phyloP scores from a whole-genome alignment of 2,888 invertebrate species.

The Ornithoptera alexandrae region DNA sequence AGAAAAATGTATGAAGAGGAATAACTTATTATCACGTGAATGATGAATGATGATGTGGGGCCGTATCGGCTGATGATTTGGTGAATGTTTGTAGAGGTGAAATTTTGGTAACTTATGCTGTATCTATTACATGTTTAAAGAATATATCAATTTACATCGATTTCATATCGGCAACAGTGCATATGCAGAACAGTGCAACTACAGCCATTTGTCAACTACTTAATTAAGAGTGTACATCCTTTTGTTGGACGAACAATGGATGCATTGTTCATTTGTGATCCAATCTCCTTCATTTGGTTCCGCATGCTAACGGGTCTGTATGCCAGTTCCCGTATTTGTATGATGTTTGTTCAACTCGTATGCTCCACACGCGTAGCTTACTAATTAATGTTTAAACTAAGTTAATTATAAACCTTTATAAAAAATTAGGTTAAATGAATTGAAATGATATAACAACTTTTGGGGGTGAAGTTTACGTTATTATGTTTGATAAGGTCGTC shows the following conservation, averaged over 20 bases:
- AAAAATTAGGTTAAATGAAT: too few species aligned
- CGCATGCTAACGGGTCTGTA: conserved; percentile 9
- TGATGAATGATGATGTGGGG: too few species aligned
- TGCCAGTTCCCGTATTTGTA: conserved; percentile 1
- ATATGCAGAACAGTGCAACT: conserved; percentile 6
- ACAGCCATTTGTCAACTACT: conserved; percentile 24
- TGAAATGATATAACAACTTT: too few species aligned
- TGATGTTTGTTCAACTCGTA: not conserved
- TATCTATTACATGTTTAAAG: not conserved
- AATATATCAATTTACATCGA: not conserved
- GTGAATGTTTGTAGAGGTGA: too few species aligned
- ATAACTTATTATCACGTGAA: too few species aligned
- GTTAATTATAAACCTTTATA: not conserved
- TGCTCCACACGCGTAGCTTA: not conserved
- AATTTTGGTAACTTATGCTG: not conserved
- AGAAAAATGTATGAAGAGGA: too few species aligned
- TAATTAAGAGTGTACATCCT: conserved; percentile 27
- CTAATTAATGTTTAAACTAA: not conserved
- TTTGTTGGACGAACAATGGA: conserved; percentile 26
- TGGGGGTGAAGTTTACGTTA: too few species aligned
- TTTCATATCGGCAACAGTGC: not conserved
- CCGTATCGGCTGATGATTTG: too few species aligned
- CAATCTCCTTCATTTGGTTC: conserved; percentile 28
- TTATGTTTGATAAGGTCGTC: too few species aligned
- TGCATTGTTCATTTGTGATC: conserved; percentile 29